Percentiles rank a stretch among this genome's conserved stretches.
phyloP scores from a whole-genome alignment of 1,140 invertebrate species.

The Drosophila arizonae region DNA sequence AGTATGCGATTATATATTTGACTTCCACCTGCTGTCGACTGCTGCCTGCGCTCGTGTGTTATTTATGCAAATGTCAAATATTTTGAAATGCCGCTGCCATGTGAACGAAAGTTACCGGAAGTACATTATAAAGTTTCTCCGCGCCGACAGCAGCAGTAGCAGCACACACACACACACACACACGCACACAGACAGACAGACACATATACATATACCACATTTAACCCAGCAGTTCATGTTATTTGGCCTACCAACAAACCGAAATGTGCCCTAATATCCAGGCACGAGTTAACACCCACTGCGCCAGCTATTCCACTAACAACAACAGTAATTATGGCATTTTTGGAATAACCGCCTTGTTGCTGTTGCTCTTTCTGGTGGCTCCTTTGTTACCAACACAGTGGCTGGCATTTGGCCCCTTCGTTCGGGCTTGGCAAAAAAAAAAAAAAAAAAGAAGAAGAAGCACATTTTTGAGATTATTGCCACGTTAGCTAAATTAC shows the following conservation, averaged over 20 bases:
- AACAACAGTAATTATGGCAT: slow-evolving; percentile 75
- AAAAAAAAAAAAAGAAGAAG: neutral
- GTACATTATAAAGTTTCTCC: slow-evolving; percentile 73
- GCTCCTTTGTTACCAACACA: slow-evolving; percentile 54
- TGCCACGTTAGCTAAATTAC: slow-evolving; percentile 71
- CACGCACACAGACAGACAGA: neutral
- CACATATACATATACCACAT: too few relatives aligned
- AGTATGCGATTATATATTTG: slow-evolving; percentile 39
- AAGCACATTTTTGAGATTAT: slow-evolving; percentile 72
- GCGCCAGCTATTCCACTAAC: slow-evolving; percentile 16
- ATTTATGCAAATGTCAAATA: slow-evolving; percentile 80
- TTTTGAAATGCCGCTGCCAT: slow-evolving; percentile 78
- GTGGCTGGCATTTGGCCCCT: slow-evolving; percentile 11
- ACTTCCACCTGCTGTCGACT: slow-evolving; percentile 11
- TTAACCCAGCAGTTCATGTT: slow-evolving; percentile 30
- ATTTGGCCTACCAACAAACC: slow-evolving; percentile 71
- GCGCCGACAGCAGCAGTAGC: neutral
- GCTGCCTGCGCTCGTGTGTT: slow-evolving; percentile 51
- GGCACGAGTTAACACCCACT: slow-evolving; percentile 1
- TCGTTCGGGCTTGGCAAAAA: neutral
- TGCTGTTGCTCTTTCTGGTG: slow-evolving; percentile 8
- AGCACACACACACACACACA: neutral
- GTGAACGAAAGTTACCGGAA: slow-evolving; percentile 75
- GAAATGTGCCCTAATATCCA: slow-evolving; percentile 69
- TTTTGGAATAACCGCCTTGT: slow-evolving; percentile 56